Percentiles rank a stretch among this genome's conserved stretches.
phyloP scores from a whole-genome alignment of 1,140 invertebrate genomes.

The Euwallacea similis region DNA sequence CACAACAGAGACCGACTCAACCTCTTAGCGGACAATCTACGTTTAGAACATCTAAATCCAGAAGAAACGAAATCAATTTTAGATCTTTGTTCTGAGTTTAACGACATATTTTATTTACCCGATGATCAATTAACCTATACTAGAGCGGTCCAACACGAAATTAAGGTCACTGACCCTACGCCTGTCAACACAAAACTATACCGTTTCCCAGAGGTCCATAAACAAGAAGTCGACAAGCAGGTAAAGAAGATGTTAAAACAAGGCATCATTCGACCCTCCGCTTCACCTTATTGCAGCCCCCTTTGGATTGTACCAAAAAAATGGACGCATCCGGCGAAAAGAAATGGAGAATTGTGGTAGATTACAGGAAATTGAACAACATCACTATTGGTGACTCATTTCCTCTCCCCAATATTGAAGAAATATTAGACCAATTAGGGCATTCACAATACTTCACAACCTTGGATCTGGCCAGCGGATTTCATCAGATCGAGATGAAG shows the following conservation, averaged over 20 bases:
- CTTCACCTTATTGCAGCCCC: conserved; percentile 49
- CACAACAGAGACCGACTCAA: conserved; percentile 4
- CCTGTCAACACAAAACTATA: conserved; percentile 48
- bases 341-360: conserved; percentile 53
- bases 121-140: conserved; percentile 38
- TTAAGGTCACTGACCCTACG: conserved; percentile 39
- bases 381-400: conserved; percentile 51
- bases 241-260: conserved; percentile 53
- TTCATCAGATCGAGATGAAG: conserved; percentile 56
- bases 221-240: conserved; percentile 53
- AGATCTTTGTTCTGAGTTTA: conserved; percentile 38
- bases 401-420: conserved; percentile 59
- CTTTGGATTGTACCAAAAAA: conserved; percentile 54
- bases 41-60: conserved; percentile 40
- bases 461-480: conserved; percentile 57
- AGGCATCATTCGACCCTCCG: conserved; percentile 51
- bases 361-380: conserved; percentile 52
- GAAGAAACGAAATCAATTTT: conserved; percentile 31
- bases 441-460: conserved; percentile 56
- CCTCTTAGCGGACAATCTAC: conserved; percentile 25
- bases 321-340: conserved; percentile 50
- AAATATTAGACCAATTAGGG: conserved; percentile 54
- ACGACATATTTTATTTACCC: conserved; percentile 42
- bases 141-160: conserved; percentile 43
- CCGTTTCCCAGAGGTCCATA: conserved; percentile 49